Base-by-base conservation (phyloP, 2,113 vertebrate genomes). In the Etheostoma spectabile region DNA sequence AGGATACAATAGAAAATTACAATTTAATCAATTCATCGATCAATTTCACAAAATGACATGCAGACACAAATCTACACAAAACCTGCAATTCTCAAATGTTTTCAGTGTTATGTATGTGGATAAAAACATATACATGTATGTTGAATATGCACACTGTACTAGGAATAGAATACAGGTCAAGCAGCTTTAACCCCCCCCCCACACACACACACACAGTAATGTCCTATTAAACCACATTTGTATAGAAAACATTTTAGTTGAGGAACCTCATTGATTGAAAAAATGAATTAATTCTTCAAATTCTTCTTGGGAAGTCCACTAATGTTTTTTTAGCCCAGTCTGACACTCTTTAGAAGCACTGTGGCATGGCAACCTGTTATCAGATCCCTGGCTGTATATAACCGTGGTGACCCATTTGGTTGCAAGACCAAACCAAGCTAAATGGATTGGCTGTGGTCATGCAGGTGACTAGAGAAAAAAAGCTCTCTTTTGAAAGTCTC, bases 181-280 rank as follows among this genome's bases (percentile, higher is more conserved):
- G 30, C 30, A 30, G 30, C 30, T 30, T 2, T 30, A 30, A 30
- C 30, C 4, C 3, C 30, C 30, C 30, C 3, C 30, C 3, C 30
- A 38, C 59, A 48, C 62, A 42, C 62, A 63, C 19, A 22, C 21
- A 46, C 38, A 66, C 45, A 65, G 33, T 35, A 80, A 68, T 52
- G 4, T 27, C 24, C 61, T 57, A 62, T 71, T 65, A 22, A 80
- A 35, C 38, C 42, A 63, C 46, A 73, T 83, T 67, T 67, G 21
- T 68, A 63, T 68, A 42, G 16, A 67, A 67, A 57, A 48, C 48
- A 76, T 62, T 80, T 70, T 72, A 60, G 46, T 46, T 74, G 51
- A n/a, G 33, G 22, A 52, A 30, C 4, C 33, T 27, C 30, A 30
- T 4, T 30, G 30, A 30, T 30, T 30, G 30, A 30, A 30, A 30